A percentile compares a stretch with the other conserved stretches of the same genome.
These are phyloP conservation scores for Rana temporaria DNA, from an alignment of 2,113 vertebrate species.

Conservation along the genomic window DNA sequence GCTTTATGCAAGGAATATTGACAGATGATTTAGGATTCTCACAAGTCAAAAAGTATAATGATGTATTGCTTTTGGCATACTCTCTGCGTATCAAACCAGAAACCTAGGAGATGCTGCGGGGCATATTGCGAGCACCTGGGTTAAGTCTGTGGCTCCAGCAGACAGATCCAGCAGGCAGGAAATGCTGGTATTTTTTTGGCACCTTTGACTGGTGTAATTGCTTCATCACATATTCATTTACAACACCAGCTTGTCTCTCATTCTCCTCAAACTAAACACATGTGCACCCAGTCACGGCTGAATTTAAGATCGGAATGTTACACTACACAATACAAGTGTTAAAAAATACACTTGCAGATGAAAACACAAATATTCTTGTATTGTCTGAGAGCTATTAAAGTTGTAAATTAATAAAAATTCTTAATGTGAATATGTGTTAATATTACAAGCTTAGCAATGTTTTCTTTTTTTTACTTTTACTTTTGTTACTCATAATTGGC, in stretches of 20 bases:
- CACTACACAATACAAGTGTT: background rate
- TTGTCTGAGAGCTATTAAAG: background rate
- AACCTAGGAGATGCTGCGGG: constrained; percentile 61
- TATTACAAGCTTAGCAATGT: no score
- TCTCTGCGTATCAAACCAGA: constrained; percentile 64
- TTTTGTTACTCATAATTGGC: no score
- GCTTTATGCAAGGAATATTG: background rate
- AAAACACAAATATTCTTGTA: background rate
- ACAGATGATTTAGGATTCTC: constrained; percentile 65
- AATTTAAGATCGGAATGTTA: background rate
- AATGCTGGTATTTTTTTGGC: constrained; percentile 55
- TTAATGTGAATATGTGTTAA: no score
- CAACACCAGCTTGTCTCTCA: background rate
- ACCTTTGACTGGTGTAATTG: constrained; percentile 29
- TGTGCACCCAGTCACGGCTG: constrained; percentile 6
- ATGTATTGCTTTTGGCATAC: constrained; percentile 62
- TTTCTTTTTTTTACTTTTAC: no score
- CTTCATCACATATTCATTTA: constrained; percentile 53
- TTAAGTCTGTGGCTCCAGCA: constrained; percentile 31
- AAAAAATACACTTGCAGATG: background rate
- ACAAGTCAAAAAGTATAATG: constrained; percentile 59
- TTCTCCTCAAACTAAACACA: constrained; percentile 10
- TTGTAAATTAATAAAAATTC: background rate
- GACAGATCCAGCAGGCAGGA: constrained; percentile 49
- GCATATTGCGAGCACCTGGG: constrained; percentile 62